Evolutionary conservation across 2,888 invertebrate genomes (phyloP), one percentile per base, ranked within the genome.

Genomic region (Dolichomitus sp.): DNA sequence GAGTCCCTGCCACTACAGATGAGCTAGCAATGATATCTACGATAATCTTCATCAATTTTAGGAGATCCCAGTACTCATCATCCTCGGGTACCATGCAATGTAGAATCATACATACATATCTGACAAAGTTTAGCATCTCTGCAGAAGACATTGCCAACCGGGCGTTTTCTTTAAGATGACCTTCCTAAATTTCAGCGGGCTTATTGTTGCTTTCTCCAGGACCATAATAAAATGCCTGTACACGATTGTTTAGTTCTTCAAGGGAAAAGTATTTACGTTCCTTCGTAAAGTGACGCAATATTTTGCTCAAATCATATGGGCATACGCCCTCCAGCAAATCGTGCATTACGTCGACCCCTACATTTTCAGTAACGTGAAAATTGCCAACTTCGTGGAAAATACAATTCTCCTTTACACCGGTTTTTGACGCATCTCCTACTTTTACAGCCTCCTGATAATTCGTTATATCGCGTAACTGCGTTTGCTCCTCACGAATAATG

Each of bases 31-130:
- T n/a, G n/a, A n/a, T n/a, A n/a, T n/a, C n/a, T n/a, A n/a, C n/a
- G n/a, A n/a, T n/a, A n/a, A n/a, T n/a, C n/a, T n/a, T n/a, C n/a
- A n/a, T n/a, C n/a, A n/a, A n/a, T n/a, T n/a, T n/a, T n/a, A n/a
- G n/a, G n/a, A n/a, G n/a, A n/a, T n/a, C n/a, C n/a, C n/a, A n/a
- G n/a, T n/a, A n/a, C n/a, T n/a, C n/a, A n/a, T n/a, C n/a, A n/a
- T n/a, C n/a, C n/a, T n/a, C n/a, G n/a, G n/a, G 52, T 87, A 86
- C 50, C 86, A 86, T 9, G 83, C 52, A 0, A 87, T 59, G 57
- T 82, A 81, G 80, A 87, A n/a, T n/a, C n/a, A n/a, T n/a, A n/a
- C n/a, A n/a, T n/a, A n/a, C n/a, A n/a, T n/a, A n/a, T 42, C 30
- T 57, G 11, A 66, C 54, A 30, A 76, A 57, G 23, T 33, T 59